Evolutionary conservation across 2,797 vertebrate genomes (phyloP).

Genomic region (Gymnopithys bicolor): DNA sequence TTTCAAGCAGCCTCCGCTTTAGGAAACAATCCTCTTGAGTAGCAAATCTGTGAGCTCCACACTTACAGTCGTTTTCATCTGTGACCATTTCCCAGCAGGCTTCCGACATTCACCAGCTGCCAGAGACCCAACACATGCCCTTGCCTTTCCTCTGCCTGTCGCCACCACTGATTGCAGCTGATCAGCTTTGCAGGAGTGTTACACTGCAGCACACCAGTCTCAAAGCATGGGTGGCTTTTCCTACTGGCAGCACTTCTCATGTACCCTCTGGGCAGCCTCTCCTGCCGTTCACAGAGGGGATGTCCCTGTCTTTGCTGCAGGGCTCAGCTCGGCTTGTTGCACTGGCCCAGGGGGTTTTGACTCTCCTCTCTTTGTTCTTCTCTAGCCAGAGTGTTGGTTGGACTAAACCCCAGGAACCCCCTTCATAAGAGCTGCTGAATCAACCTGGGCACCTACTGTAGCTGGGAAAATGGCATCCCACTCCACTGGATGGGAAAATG

Average conservation of each 20-base stretch:
- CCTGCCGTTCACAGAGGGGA: rapidly evolving
- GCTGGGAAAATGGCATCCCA: not conserved
- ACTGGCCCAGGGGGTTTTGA: rapidly evolving
- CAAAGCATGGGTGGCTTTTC: not conserved
- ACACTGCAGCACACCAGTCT: rapidly evolving
- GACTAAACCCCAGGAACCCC: not conserved
- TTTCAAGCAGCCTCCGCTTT: not conserved
- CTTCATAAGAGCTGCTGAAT: not conserved
- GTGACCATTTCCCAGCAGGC: not conserved
- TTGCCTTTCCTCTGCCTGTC: no score
- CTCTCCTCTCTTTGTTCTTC: not conserved
- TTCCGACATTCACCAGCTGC: not conserved
- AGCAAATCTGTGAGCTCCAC: not conserved
- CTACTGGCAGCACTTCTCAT: not conserved
- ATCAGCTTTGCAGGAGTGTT: not conserved
- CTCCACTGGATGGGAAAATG: not conserved
- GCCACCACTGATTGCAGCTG: not conserved
- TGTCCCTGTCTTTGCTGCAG: not conserved
- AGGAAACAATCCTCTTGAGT: not conserved
- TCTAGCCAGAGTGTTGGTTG: not conserved
- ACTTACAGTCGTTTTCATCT: not conserved
- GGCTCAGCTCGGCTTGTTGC: not conserved
- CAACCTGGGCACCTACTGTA: not conserved
- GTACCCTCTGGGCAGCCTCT: not conserved
- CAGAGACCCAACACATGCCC: rapidly evolving